These are phyloP conservation scores for Hycleus phaleratus DNA, from an alignment of 1,140 invertebrate genomes.

Conservation along the genomic window DNA sequence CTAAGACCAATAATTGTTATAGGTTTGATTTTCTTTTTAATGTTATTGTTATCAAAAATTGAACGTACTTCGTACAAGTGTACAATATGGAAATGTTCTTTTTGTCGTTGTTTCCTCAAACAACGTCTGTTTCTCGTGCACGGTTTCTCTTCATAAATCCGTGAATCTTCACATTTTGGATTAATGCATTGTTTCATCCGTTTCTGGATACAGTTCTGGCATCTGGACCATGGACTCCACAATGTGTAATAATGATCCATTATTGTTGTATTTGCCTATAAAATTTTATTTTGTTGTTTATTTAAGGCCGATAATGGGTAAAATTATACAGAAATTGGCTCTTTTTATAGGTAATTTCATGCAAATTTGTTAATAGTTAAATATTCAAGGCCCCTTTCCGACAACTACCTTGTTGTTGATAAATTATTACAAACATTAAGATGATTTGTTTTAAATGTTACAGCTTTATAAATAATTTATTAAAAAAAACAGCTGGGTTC, in stretches of 20 bases:
- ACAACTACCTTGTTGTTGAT: too few species aligned
- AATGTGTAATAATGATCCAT: background rate
- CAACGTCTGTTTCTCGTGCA: slow-evolving; percentile 17
- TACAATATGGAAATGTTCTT: slow-evolving; percentile 27
- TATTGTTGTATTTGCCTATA: too few species aligned
- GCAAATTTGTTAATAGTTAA: too few species aligned
- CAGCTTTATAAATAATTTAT: too few species aligned
- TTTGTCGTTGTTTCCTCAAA: slow-evolving; percentile 23
- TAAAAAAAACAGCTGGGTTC: too few species aligned
- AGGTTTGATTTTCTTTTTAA: background rate
- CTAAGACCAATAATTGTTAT: slow-evolving; percentile 16
- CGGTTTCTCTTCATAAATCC: slow-evolving; percentile 31
- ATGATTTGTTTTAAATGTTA: too few species aligned
- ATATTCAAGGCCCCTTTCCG: too few species aligned
- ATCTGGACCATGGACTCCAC: slow-evolving; percentile 34
- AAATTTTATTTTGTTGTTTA: too few species aligned
- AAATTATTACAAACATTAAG: too few species aligned
- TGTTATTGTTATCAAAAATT: background rate
- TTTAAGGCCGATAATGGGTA: too few species aligned
- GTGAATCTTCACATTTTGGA: slow-evolving; percentile 24
- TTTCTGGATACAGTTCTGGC: slow-evolving; percentile 30
- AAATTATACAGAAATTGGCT: too few species aligned
- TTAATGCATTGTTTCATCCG: slow-evolving; percentile 32
- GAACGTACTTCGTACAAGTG: slow-evolving; percentile 26
- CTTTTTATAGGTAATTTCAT: too few species aligned